These are phyloP conservation scores for Leucoptera coffeella DNA, from an alignment of 2,888 invertebrate genomes.

Conservation along the genomic window DNA sequence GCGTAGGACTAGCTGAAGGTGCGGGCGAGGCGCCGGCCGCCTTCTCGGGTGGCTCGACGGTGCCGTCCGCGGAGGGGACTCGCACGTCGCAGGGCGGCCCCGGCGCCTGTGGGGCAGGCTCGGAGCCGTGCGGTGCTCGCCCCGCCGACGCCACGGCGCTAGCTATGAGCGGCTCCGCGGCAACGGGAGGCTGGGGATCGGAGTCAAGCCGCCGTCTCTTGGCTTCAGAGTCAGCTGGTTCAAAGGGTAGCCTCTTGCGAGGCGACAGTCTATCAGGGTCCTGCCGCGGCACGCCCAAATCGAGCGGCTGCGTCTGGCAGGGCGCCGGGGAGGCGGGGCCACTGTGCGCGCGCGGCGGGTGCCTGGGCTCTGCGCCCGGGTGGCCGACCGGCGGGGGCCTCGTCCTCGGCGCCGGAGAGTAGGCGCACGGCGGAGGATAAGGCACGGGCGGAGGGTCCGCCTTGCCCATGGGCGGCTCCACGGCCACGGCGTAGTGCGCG, in stretches of 20 bases:
- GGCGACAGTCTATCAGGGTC: slow-evolving; percentile 56
- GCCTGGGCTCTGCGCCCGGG: slow-evolving; percentile 21
- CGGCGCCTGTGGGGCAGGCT: slow-evolving; percentile 40
- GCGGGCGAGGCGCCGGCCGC: slow-evolving; percentile 40
- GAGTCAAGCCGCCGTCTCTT: slow-evolving; percentile 58
- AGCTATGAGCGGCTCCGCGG: slow-evolving; percentile 61
- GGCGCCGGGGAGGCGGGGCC: slow-evolving; percentile 61
- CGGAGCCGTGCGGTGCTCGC: slow-evolving; percentile 55
- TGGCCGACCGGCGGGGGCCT: slow-evolving; percentile 55
- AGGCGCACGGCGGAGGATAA: slow-evolving; percentile 35
- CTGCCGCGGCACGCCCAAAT: slow-evolving; percentile 65
- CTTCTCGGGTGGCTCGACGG: slow-evolving; percentile 48
- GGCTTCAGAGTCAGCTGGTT: slow-evolving; percentile 47
- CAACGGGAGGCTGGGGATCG: slow-evolving; percentile 38
- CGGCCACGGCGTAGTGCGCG: slow-evolving; percentile 33
- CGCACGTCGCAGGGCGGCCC: slow-evolving; percentile 46
- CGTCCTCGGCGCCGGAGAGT: slow-evolving; percentile 23
- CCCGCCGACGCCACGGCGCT: slow-evolving; percentile 63
- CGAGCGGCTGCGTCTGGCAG: slow-evolving; percentile 73
- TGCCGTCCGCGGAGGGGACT: slow-evolving; percentile 57
- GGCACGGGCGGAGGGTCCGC: slow-evolving; percentile 35
- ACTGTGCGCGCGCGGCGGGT: slow-evolving; percentile 84
- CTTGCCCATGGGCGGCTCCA: slow-evolving; percentile 48
- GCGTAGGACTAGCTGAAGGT: slow-evolving; percentile 25
- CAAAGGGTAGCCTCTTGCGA: slow-evolving; percentile 57